Conservation (phyloP, 2,888 invertebrate genomes). For the Netelia virgata region DNA sequence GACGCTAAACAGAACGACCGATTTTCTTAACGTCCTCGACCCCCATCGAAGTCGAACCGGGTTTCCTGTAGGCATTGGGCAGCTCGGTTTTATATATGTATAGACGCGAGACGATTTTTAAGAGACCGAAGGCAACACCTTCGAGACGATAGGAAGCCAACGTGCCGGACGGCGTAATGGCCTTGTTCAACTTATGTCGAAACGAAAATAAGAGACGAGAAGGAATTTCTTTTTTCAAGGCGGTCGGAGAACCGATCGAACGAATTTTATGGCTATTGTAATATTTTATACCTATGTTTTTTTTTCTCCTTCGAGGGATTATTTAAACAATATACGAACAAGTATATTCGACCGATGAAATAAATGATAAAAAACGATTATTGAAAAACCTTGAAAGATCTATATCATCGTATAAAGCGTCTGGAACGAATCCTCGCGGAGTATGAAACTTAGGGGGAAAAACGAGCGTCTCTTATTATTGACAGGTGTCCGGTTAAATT, state of each 20-base stretch:
- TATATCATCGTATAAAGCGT: no score
- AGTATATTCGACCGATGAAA: no score
- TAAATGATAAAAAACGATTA: no score
- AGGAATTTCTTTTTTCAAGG: neutral
- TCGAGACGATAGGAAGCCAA: slow-evolving; percentile 15
- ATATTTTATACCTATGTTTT: no score
- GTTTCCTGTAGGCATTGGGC: slow-evolving; percentile 39
- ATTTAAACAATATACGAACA: neutral
- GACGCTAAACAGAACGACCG: slow-evolving; percentile 55
- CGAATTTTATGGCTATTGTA: neutral
- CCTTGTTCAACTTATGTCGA: slow-evolving; percentile 30
- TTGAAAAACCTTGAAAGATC: no score
- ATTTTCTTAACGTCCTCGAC: slow-evolving; percentile 68
- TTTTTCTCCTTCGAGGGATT: neutral
- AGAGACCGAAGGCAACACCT: slow-evolving; percentile 10
- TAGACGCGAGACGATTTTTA: neutral
- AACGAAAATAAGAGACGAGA: neutral
- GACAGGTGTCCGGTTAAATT: slow-evolving; percentile 59
- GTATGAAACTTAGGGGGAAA: no score
- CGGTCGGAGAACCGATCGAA: neutral
- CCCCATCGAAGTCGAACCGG: slow-evolving; percentile 64
- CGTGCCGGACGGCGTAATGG: slow-evolving; percentile 13
- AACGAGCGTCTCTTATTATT: slow-evolving; percentile 38
- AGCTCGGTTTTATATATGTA: slow-evolving; percentile 2
- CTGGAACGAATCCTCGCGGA: no score